Conservation (phyloP, 2,113 vertebrate genomes). For the Pogona vitticeps region DNA sequence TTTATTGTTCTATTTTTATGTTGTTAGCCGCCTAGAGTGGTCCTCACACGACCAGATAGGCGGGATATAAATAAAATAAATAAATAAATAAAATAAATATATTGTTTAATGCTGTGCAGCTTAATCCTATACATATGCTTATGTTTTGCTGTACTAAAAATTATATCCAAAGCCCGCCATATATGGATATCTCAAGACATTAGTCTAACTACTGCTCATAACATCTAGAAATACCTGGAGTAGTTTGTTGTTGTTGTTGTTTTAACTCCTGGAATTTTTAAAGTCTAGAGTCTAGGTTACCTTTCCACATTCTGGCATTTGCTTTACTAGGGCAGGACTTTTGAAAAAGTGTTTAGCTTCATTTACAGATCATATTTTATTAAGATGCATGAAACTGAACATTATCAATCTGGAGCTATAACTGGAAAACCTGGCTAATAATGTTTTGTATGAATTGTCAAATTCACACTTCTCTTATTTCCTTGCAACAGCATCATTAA, state of each 20-base stretch:
- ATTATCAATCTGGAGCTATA: background rate
- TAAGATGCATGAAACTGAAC: background rate
- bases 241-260: no score
- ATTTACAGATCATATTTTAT: background rate
- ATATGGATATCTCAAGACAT: background rate
- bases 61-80: no score
- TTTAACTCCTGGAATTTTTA: no score
- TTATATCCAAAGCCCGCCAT: background rate
- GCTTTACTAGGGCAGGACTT: no score
- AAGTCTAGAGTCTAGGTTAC: no score
- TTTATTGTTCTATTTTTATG: no score
- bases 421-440: background rate
- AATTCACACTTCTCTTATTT: no score
- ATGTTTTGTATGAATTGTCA: background rate
- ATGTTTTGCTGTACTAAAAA: background rate
- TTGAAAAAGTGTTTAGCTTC: background rate
- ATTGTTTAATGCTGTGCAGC: background rate
- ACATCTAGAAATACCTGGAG: background rate
- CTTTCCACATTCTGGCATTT: no score
- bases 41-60: no score
- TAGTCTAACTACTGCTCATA: background rate
- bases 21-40: no score
- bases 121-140: background rate
- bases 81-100: no score
- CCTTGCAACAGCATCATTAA: background rate